Evolutionary conservation across 2,888 invertebrate species (phyloP), one percentile per base, ranked within the genome.

Genomic region (Cryptocephalus moraei): DNA sequence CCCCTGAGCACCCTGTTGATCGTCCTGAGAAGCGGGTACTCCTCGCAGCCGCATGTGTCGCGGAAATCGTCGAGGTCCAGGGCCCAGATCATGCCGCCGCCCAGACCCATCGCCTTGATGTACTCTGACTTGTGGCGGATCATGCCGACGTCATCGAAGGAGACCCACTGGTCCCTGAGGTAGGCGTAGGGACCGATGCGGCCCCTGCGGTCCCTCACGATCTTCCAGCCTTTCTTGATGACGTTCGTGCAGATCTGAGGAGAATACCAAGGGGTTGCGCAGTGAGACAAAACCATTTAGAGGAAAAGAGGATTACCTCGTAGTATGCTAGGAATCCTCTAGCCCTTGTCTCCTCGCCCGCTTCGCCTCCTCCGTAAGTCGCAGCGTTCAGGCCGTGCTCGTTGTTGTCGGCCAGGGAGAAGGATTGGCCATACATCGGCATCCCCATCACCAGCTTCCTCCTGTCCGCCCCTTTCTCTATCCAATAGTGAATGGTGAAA

Each of bases 31-130:
- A 92, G 70, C 0, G 91, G 91, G 62, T 84, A 87, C 14, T 82
- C 78, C 55, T 91, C 91, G 62, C 91, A 91, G 8, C 79, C 81
- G 59, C 91, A 91, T 47, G 78, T 72, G 55, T 89, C 86, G 52
- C 80, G 82, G 63, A 91, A 91, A 67, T 92, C 91, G 61, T 92
- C 91, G 46, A 91, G 71, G 68, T 91, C 91, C 10, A 91, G 71
- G 0, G 91, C 86, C 91, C 91, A 92, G 14, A 90, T 82, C 91
- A 91, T 91, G 39, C 84, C 84, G 33, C 91, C 91, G 11, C 85
- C 91, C 4, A 93, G 73, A 0, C 82, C 83, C 76, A 88, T 83
- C 1, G 82, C 78, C 50, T 83, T 81, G 8, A 91, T 81, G 61
- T 83, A 91, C 60, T 89, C 83, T 3, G 90, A 82, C 69, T 93